phyloP scores from a whole-genome alignment of 2,888 invertebrate genomes.

The Temnothorax ravouxi region DNA sequence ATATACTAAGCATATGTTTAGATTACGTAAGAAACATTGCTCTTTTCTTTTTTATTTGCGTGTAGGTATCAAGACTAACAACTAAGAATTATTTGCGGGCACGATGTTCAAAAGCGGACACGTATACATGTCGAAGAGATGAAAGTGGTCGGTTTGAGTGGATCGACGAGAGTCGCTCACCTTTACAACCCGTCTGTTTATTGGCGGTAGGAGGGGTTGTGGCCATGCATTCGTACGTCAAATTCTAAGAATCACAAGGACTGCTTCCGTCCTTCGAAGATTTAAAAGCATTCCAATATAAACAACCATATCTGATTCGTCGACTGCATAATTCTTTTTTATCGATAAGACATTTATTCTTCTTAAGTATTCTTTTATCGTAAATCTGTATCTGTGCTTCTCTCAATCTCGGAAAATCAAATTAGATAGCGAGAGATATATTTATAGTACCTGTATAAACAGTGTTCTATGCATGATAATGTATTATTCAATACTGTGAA shows the following conservation, averaged over 20 bases:
- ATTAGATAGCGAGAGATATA: background rate
- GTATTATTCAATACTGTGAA: background rate
- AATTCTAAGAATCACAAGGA: constrained; percentile 53
- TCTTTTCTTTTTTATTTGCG: background rate
- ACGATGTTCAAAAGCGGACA: background rate
- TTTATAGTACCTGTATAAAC: background rate
- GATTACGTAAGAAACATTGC: background rate
- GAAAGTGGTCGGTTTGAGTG: constrained; percentile 19
- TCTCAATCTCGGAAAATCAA: background rate
- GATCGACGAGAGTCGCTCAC: constrained; percentile 78
- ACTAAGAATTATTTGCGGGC: constrained; percentile 8
- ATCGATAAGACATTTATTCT: constrained; percentile 56
- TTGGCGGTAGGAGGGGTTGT: constrained; percentile 67
- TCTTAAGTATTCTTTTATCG: background rate
- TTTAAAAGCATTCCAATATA: constrained; percentile 83
- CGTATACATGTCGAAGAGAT: constrained; percentile 11
- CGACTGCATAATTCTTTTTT: constrained; percentile 70
- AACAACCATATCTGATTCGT: constrained; percentile 76
- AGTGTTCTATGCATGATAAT: background rate
- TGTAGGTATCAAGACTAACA: background rate
- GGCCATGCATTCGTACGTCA: constrained; percentile 41
- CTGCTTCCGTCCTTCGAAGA: constrained; percentile 57
- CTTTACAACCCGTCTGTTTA: constrained; percentile 82
- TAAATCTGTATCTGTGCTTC: background rate
- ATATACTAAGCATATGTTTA: background rate